These are phyloP conservation scores for Drosophila miranda DNA, from an alignment of 1,140 invertebrate genomes.

Conservation along the genomic window DNA sequence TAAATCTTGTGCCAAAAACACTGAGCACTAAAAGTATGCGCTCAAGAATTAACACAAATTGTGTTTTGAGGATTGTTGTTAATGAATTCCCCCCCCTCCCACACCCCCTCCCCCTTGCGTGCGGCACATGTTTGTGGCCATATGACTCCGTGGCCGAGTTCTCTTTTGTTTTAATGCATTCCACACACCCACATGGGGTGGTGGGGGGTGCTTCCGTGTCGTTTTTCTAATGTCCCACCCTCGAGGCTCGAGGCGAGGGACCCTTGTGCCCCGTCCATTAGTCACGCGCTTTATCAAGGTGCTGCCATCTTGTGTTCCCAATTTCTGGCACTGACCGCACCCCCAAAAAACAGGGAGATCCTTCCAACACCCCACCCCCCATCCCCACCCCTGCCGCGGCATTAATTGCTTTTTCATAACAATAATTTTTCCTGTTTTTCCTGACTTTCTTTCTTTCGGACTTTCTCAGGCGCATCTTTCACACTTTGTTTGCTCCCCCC, in stretches of 20 bases:
- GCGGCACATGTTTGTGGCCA: conserved; percentile 70
- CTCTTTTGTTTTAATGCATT: conserved; percentile 76
- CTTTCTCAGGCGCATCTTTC: conserved; percentile 63
- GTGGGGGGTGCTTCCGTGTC: conserved; percentile 34
- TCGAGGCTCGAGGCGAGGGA: conserved; percentile 12
- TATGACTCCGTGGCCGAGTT: conserved; percentile 59
- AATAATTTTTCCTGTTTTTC: conserved; percentile 43
- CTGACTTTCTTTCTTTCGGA: conserved; percentile 7
- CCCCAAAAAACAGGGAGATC: background rate
- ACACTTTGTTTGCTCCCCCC: conserved; percentile 64
- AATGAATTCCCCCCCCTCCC: conserved; percentile 44
- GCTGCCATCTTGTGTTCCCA: conserved; percentile 62
- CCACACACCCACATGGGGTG: conserved; percentile 34
- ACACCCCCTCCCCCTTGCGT: conserved; percentile 30
- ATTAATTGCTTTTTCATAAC: conserved; percentile 66
- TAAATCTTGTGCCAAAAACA: conserved; percentile 63
- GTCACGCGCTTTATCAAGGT: conserved; percentile 72
- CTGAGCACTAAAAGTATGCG: conserved; percentile 5
- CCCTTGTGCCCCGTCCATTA: conserved; percentile 45
- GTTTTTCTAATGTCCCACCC: conserved; percentile 58
- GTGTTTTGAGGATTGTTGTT: conserved; percentile 41
- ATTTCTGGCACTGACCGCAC: conserved; percentile 58
- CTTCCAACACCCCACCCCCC: conserved; percentile 4
- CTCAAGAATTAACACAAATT: conserved; percentile 61
- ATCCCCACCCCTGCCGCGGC: background rate